Percentiles rank a stretch among this genome's conserved stretches.
Conservation (phyloP, 30 jellyfish, hydroid and myxozoan genomes). For the Aurelia aurita region DNA sequence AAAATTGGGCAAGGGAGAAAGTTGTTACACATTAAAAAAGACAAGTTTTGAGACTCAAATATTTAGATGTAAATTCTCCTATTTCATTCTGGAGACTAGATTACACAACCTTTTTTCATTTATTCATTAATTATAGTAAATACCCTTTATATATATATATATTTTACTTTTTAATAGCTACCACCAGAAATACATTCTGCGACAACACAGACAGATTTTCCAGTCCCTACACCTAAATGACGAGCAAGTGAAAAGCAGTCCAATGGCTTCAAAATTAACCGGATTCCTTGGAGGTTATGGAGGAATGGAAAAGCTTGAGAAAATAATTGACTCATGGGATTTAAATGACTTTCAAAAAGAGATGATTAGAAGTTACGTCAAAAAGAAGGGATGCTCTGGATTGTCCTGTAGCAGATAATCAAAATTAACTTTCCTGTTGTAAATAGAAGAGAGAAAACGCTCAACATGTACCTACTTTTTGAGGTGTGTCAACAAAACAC, state of each 20-base stretch:
- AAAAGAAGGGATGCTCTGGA: slow-evolving; percentile 71
- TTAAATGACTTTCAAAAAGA: slow-evolving; percentile 69
- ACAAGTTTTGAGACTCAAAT: too few relatives aligned
- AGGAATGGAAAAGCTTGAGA: slow-evolving; percentile 43
- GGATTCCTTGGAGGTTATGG: slow-evolving; percentile 97
- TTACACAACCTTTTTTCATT: too few relatives aligned
- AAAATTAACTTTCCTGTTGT: not conserved
- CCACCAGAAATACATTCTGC: slow-evolving; percentile 91
- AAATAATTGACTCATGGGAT: slow-evolving; percentile 75
- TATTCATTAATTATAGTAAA: too few relatives aligned
- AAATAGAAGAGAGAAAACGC: too few relatives aligned
- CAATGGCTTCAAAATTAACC: slow-evolving; percentile 90
- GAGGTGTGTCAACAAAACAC: too few relatives aligned
- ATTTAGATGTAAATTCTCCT: too few relatives aligned
- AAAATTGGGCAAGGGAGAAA: too few relatives aligned
- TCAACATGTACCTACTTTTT: too few relatives aligned
- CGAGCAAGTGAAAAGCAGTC: slow-evolving; percentile 74
- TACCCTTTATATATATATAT: too few relatives aligned
- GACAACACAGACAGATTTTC: slow-evolving; percentile 80
- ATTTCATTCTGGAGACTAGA: too few relatives aligned
- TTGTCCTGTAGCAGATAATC: slow-evolving; percentile 56
- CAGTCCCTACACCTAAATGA: slow-evolving; percentile 71
- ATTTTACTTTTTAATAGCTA: slow-evolving; percentile 47
- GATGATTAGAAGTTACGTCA: slow-evolving; percentile 44
- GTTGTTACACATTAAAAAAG: too few relatives aligned